These are phyloP conservation scores for Drosophila affinis DNA, from an alignment of 2,888 invertebrate species.

Conservation along the genomic window DNA sequence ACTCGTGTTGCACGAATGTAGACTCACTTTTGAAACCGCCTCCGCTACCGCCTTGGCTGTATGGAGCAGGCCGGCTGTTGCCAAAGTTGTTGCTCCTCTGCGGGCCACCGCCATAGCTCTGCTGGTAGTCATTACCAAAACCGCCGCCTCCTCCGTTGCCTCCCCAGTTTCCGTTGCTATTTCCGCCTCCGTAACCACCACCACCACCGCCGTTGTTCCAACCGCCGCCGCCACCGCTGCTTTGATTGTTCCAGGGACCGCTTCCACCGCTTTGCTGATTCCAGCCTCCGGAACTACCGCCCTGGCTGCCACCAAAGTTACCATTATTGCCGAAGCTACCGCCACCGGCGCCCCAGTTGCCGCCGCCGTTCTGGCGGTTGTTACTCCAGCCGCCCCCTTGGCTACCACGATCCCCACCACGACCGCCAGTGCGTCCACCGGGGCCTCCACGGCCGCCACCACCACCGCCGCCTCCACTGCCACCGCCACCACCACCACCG, in stretches of 20 bases:
- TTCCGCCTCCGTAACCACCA: constrained; percentile 84
- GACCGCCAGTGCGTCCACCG: constrained; percentile 84
- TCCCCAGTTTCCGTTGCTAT: constrained; percentile 87
- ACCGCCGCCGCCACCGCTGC: constrained; percentile 73
- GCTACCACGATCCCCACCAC: constrained; percentile 85
- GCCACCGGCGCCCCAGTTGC: constrained; percentile 57
- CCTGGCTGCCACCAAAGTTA: constrained; percentile 83
- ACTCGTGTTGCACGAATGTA: background rate
- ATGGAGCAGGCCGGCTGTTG: constrained; percentile 80
- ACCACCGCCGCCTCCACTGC: constrained; percentile 82
- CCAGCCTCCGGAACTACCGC: constrained; percentile 81
- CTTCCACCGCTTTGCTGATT: constrained; percentile 80
- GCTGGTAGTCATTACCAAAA: constrained; percentile 89
- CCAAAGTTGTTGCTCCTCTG: constrained; percentile 86
- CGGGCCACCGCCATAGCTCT: constrained; percentile 93
- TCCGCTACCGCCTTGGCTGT: constrained; percentile 70
- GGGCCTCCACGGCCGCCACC: constrained; percentile 65
- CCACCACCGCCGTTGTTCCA: constrained; percentile 83
- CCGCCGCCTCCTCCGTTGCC: constrained; percentile 62
- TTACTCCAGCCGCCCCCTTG: constrained; percentile 77
- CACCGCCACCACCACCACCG: constrained; percentile 85
- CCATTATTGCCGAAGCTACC: constrained; percentile 73
- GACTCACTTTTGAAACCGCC: constrained; percentile 70
- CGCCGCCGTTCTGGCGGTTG: constrained; percentile 70
- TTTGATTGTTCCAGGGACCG: constrained; percentile 81